Evolutionary conservation across 2,113 vertebrate genomes (phyloP), one percentile per base, ranked within the genome.

Genomic region (Rhizomys pruinosus): DNA sequence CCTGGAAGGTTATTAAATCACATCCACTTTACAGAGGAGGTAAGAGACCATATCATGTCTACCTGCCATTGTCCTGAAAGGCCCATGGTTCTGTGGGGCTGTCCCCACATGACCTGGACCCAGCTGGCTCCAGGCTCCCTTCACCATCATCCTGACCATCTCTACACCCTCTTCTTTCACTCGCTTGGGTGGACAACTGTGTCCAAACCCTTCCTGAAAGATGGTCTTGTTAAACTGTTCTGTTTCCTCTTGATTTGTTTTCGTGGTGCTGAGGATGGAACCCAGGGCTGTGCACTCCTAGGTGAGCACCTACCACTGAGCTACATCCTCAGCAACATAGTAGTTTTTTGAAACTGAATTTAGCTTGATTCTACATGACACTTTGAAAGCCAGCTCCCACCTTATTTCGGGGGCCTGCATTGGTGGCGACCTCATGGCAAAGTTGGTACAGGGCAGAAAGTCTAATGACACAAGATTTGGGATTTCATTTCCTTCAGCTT

Each of bases 351-450:
- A 82, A 52, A 44, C 12, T 3, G 55, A 32, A 42, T 52, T 13
- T n/a, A 63, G 71, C 20, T 16, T 25, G 29, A 0, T 11, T 17
- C 22, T 39, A 0, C 2, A 4, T 19, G 55, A 44, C 68, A 15
- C 42, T 42, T 52, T 20, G 52, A 44, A 78, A 55, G 27, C 44
- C 39, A n/a, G 44, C 2, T 22, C 32, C 10, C 3, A n/a, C 44
- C 59, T 47, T 2, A 12, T 20, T 29, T 52, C n/a, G 2, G 23
- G 23, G 0, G 32, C 8, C 59, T 25, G 5, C n/a, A 0, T 5
- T 23, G 1, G 15, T 1, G 19, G 0, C 20, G 15, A 0, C 39
- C 32, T 32, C 5, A 4, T 4, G 3, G 55, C 55, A 1, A 1
- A 13, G 5, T 3, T n/a, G 55, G 19, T 4, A 0, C 15, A 1